These are phyloP conservation scores for Lithodes maja DNA, from an alignment of 2,888 invertebrate species.

Conservation along the genomic window DNA sequence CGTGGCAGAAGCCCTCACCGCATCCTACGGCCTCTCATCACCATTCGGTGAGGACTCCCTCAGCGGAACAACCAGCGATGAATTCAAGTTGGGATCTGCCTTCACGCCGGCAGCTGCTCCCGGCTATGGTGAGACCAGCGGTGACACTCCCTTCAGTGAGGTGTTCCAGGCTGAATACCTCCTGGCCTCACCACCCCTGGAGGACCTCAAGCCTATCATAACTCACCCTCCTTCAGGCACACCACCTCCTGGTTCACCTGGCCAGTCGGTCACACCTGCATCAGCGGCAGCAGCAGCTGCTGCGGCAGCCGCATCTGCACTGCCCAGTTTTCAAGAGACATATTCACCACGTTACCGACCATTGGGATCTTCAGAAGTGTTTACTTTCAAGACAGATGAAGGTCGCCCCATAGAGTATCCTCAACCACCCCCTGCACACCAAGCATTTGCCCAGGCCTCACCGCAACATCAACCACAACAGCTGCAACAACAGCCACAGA, in stretches of 20 bases:
- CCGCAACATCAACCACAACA: slow-evolving; percentile 72
- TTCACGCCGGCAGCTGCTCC: slow-evolving; percentile 67
- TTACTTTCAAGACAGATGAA: slow-evolving; percentile 70
- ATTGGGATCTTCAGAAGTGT: slow-evolving; percentile 66
- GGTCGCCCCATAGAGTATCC: slow-evolving; percentile 65
- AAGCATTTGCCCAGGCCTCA: slow-evolving; percentile 70
- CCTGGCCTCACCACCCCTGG: slow-evolving; percentile 57
- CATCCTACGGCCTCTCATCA: slow-evolving; percentile 63
- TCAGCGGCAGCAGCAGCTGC: slow-evolving; percentile 33
- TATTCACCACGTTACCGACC: slow-evolving; percentile 70
- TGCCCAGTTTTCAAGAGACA: slow-evolving; percentile 71
- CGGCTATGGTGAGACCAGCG: slow-evolving; percentile 60
- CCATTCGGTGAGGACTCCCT: slow-evolving; percentile 68
- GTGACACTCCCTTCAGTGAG: slow-evolving; percentile 63
- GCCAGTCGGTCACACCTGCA: slow-evolving; percentile 45
- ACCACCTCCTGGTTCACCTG: slow-evolving; percentile 67
- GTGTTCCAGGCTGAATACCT: slow-evolving; percentile 69
- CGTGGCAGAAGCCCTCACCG: slow-evolving; percentile 69
- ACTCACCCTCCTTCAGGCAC: slow-evolving; percentile 53
- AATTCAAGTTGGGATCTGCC: slow-evolving; percentile 66
- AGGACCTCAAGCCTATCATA: slow-evolving; percentile 70
- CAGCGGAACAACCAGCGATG: slow-evolving; percentile 61
- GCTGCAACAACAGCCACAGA: slow-evolving; percentile 70
- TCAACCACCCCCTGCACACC: slow-evolving; percentile 69
- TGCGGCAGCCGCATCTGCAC: slow-evolving; percentile 53